Conservation (phyloP, 2,113 vertebrate genomes). For the Spizaetus ornatus region DNA sequence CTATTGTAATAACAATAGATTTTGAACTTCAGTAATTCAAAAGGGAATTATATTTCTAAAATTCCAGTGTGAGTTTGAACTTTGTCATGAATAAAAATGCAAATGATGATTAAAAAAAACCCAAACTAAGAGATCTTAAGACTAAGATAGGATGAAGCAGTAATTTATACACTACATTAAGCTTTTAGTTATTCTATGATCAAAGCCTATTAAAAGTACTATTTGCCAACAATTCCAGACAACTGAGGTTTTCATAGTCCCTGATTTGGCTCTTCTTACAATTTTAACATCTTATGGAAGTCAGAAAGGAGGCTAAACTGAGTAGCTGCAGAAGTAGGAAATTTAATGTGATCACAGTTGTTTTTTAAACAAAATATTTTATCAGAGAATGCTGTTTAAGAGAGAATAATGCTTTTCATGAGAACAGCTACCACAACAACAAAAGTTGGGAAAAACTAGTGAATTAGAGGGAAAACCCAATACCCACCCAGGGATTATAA, state of each 20-base stretch:
- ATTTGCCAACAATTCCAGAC: neutral
- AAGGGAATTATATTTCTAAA: neutral
- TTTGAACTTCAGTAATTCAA: neutral
- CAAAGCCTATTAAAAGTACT: neutral
- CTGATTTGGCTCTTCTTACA: neutral
- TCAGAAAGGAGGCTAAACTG: neutral
- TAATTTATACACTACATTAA: neutral
- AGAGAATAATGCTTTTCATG: neutral
- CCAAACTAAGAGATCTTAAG: neutral
- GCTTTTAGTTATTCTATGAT: neutral
- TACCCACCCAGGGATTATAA: accelerated
- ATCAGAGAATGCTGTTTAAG: neutral
- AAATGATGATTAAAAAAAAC: neutral
- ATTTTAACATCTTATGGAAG: neutral
- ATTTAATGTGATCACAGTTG: neutral
- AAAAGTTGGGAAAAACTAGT: neutral
- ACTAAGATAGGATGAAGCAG: neutral
- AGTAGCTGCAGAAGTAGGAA: neutral
- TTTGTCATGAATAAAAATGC: neutral
- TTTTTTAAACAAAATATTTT: neutral
- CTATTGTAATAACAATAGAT: neutral
- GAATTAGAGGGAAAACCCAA: neutral
- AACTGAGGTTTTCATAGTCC: neutral
- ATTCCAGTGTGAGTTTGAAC: neutral
- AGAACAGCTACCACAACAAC: neutral